Evolutionary conservation across 2,888 invertebrate genomes (phyloP), one percentile per base, ranked within the genome.

Genomic region (Pristionchus fissidentatus): DNA sequence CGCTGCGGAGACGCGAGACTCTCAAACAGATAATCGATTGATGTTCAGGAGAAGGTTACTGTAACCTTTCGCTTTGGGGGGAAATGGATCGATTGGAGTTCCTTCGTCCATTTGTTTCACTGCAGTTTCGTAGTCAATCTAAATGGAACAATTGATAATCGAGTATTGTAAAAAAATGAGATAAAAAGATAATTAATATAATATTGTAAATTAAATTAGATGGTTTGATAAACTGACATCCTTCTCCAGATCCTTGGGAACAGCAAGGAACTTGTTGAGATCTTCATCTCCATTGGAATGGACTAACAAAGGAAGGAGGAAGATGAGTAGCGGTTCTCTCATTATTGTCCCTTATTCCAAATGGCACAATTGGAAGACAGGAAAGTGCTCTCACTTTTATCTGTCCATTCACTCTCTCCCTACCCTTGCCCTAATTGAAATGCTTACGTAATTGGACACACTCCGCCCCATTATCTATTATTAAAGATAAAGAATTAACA

Each of bases 301-400:
- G n/a, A 70, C 41, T 70, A 26, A 41, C n/a, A 26, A 70, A 43
- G 70, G 70, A 41, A 70, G 41, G 70, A 70, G 43, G 70, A 70
- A 15, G 19, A 70, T 41, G 41, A 32, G 70, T 41, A 70, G 70
- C 7, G 26, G 26, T 41, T 43, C n/a, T 43, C 70, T 70, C 70
- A 70, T 70, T 70, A 70, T 70, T 70, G 70, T 43, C 70, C n/a
- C n/a, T n/a, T n/a, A n/a, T 43, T 41, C 70, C 41, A 38, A 70
- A 70, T 70, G 70, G 70, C 70, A 70, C 70, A 70, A 70, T 70
- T 70, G 70, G 70, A 70, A 70, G n/a, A n/a, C n/a, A 41, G 70
- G 70, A 26, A 38, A 70, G 41, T 70, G 43, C 70, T 70, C 70
- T 70, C 70, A 70, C 70, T 70, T 70, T 70, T 70, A 70, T 70